Percentiles rank a stretch among this genome's conserved stretches.
Evolutionary conservation across 2,797 vertebrate species (phyloP).

Genomic region (Hypotaenidia okinawae): DNA sequence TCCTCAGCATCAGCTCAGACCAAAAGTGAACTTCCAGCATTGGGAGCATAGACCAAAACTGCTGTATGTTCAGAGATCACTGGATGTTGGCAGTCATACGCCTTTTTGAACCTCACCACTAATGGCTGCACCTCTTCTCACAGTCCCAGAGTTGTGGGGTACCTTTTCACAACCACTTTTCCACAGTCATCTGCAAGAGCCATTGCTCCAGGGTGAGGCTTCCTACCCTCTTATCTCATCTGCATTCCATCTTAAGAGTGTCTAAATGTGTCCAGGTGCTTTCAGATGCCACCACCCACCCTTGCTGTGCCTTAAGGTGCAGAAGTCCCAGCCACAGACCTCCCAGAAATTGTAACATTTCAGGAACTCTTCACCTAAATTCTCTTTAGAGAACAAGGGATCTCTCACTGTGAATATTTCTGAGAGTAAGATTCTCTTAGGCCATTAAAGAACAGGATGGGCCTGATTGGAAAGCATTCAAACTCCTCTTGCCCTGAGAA

Average conservation of each 20-base stretch:
- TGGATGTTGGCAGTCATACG: fast-evolving
- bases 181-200: fast-evolving
- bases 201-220: fast-evolving
- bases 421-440: background rate
- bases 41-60: background rate
- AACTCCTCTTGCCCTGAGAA: fast-evolving
- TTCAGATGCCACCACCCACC: fast-evolving
- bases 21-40: background rate
- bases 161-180: fast-evolving
- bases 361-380: fast-evolving
- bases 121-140: fast-evolving
- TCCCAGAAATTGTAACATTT: too few relatives aligned
- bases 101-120: fast-evolving
- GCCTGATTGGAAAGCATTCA: background rate
- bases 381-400: background rate
- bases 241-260: fast-evolving
- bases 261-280: background rate
- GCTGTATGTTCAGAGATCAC: background rate
- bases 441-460: background rate
- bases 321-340: fast-evolving
- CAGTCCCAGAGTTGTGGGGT: fast-evolving
- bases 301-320: too few relatives aligned
- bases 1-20: background rate
- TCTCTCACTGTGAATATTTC: background rate
- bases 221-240: background rate